Evolutionary conservation across 2,113 vertebrate species (phyloP), one percentile per base, ranked within the genome.

Genomic region (Phyllopteryx taeniolatus): DNA sequence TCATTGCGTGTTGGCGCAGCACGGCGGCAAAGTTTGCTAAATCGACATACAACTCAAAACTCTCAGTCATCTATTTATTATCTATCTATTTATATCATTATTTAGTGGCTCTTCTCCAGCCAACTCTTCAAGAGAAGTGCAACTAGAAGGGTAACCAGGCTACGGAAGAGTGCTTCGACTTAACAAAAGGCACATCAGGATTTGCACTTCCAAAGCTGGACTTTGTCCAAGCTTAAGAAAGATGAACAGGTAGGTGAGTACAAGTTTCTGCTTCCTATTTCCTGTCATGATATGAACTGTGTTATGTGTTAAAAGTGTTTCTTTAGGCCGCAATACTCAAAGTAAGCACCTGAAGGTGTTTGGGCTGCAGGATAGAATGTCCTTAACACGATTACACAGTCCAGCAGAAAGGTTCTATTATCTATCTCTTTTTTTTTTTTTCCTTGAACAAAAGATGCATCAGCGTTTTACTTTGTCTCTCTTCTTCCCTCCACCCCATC

Each of bases 401-500:
- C 12, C 14, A 66, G 44, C 64, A 35, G 14, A 22, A 22, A 27
- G n/a, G 43, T 47, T 65, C 20, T 46, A 10, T 33, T 13, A 2
- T 22, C 42, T 69, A 0, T 53, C 3, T 42, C 5, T 10, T 20
- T 14, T 46, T 44, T 31, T 33, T 54, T 56, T 20, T 39, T 5
- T 39, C 35, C 35, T 39, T 6, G 5, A 19, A n/a, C 46, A 17
- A 49, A 31, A 69, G 5, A 27, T 68, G 15, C 9, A 14, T 70
- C 39, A 31, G 53, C 47, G 64, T 74, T 17, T 42, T 43, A 78
- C 61, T 68, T 92, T 92, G 63, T 67, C 78, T 82, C 93, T 93
- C 92, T 93, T 96, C 91, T 93, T 98, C 72, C 97, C 98, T 73
- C 92, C 91, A 85, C 96, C 96, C 98, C 96, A 99, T 89, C 96